phyloP scores from a whole-genome alignment of 2,797 vertebrate species.

The Danio tinwini region DNA sequence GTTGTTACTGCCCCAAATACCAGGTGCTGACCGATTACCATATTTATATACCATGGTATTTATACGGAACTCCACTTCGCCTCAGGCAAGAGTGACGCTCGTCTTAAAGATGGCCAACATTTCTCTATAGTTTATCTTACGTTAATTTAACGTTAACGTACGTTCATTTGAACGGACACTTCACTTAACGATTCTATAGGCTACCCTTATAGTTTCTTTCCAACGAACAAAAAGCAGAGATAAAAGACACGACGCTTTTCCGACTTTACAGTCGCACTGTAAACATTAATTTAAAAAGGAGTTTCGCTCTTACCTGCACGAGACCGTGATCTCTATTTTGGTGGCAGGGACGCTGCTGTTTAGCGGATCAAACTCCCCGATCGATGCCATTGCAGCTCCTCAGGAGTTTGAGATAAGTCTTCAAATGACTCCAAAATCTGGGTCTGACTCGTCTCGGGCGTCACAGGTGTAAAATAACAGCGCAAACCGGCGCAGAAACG shows the following conservation, averaged over 20 bases:
- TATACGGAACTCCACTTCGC: background rate
- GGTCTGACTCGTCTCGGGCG: background rate
- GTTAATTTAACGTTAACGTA: too few species aligned
- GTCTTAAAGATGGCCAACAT: background rate
- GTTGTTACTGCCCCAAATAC: background rate
- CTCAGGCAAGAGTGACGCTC: background rate
- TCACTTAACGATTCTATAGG: too few species aligned
- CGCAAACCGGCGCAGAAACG: background rate
- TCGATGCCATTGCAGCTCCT: constrained; percentile 83
- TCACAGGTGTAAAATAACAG: constrained; percentile 8
- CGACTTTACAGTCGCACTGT: background rate
- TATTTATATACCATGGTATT: constrained; percentile 15
- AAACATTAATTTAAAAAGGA: background rate
- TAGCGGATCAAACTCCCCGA: constrained; percentile 87
- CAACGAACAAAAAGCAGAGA: background rate
- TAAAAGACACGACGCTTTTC: background rate
- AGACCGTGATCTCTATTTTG: constrained; percentile 93
- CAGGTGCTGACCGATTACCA: background rate
- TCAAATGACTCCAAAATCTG: constrained; percentile 6
- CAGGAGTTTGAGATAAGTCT: constrained; percentile 37
- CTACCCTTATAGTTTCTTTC: background rate
- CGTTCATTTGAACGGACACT: too few species aligned
- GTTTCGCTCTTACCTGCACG: constrained; percentile 85
- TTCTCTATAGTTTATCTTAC: background rate
- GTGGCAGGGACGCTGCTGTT: constrained; percentile 88